Evolutionary conservation across 1,140 invertebrate species (phyloP), one percentile per base, ranked within the genome.

Genomic region (Solen grandis): DNA sequence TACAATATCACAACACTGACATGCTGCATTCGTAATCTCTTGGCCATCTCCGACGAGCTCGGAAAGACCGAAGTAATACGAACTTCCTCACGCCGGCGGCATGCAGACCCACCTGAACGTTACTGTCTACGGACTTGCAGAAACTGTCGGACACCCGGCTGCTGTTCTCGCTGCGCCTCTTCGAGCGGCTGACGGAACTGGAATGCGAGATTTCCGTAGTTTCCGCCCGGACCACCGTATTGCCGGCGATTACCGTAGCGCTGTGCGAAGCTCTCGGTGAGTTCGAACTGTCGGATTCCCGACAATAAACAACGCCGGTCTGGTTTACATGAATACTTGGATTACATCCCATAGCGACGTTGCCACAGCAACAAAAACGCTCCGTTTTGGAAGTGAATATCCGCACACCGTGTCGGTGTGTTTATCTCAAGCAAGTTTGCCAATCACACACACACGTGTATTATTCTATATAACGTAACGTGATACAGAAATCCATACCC

Each of bases 271-370:
- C 83, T 16, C 82, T 85, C 16, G 86, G 87, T 2, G 88, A 88
- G 68, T 87, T 89, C 22, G 90, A 88, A 22, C 88, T 87, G 10
- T 91, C 90, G 13, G 89, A 88, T 60, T 91, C 90, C 19, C 87
- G 87, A 78, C 90, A 91, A 73, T 90, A 90, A 0, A 91, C 88
- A 8, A 91, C 88, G 16, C 90, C 90, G 1, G 89, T 90, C 74
- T 91, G 89, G 59, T 87, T 89, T 13, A 90, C 88, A 74, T 91
- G 90, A 41, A 91, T 90, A 83, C 89, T 90, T 33, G 90, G 90
- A 13, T 88, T 91, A 69, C 90, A 91, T 75, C 90, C 90, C 90
- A 91, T 91, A 72, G 73, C 86, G 52, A 25, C 35, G n/a, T 57
- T 59, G 36, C 65, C 29, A 31, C 75, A 69, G 60, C 75, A 78